Percentiles rank a stretch among this genome's conserved stretches.
phyloP scores from a whole-genome alignment of 2,797 vertebrate species.

The Rhabdophis nuchalis region DNA sequence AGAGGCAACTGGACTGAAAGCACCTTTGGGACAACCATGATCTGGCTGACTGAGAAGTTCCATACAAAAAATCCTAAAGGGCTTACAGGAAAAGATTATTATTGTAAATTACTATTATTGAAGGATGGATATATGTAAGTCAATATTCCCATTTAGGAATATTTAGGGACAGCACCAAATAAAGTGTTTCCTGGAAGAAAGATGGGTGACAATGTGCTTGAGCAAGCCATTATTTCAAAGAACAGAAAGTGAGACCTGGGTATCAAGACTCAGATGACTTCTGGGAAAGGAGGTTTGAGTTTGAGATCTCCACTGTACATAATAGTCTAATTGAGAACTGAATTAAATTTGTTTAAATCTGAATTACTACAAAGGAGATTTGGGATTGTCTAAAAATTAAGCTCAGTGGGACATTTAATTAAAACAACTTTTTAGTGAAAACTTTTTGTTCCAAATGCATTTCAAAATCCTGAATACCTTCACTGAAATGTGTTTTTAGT shows the following conservation, averaged over 20 bases:
- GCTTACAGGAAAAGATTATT: neutral
- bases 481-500: neutral
- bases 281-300: neutral
- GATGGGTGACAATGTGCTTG: neutral
- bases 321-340: neutral
- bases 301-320: neutral
- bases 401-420: neutral
- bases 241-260: neutral
- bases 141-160: neutral
- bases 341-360: neutral
- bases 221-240: neutral
- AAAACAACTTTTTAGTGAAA: neutral
- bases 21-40: neutral
- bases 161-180: neutral
- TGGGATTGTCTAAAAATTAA: neutral
- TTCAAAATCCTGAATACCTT: neutral
- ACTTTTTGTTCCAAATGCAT: neutral
- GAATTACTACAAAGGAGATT: neutral
- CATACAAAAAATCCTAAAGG: neutral
- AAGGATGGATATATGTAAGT: neutral
- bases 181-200: neutral
- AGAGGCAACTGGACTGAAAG: neutral
- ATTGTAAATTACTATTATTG: neutral
- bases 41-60: neutral
- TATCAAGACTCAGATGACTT: neutral